Evolutionary conservation across 2,113 vertebrate genomes (phyloP).

Genomic region (Tupaia tana): DNA sequence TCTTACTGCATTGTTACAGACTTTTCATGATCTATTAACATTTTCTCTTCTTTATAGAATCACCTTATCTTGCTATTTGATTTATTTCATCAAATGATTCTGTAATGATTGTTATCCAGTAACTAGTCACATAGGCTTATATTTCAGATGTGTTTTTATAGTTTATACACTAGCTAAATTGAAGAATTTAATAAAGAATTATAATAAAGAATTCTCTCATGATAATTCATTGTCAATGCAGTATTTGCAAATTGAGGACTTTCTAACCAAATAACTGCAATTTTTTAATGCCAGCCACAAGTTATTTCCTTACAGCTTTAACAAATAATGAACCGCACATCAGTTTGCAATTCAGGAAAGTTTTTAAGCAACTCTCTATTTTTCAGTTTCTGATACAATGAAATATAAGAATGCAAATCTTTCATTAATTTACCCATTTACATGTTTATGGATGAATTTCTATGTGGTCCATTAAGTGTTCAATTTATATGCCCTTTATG

Average conservation of each 20-base stretch:
- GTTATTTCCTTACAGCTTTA: neutral
- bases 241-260: neutral
- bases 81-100: conserved; percentile 7
- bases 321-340: neutral
- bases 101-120: neutral
- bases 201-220: neutral
- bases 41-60: conserved; percentile 21
- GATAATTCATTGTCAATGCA: neutral
- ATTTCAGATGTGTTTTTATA: neutral
- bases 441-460: neutral
- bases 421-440: neutral
- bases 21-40: neutral
- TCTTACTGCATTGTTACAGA: neutral
- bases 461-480: neutral
- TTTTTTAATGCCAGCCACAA: neutral
- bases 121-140: neutral
- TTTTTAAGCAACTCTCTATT: neutral
- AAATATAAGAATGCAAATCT: neutral
- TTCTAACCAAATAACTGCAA: neutral
- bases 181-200: neutral
- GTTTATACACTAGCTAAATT: neutral
- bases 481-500: neutral
- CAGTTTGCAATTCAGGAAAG: neutral
- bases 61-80: neutral
- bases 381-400: neutral